Conservation (phyloP, 2,797 vertebrate species). For the Scolopax rusticola region DNA sequence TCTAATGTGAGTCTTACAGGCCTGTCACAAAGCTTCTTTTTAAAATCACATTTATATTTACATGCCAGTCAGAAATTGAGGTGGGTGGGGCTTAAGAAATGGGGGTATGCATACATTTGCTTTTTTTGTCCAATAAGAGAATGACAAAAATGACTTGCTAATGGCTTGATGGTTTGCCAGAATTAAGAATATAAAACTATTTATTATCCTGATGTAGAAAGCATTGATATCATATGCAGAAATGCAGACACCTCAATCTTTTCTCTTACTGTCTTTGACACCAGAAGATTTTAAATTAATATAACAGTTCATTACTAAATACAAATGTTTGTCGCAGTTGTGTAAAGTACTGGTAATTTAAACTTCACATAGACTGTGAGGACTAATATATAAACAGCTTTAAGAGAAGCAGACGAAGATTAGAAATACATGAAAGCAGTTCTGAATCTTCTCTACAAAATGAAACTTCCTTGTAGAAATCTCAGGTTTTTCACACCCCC, state of each 20-base stretch:
- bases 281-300: background rate
- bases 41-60: background rate
- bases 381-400: background rate
- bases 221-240: background rate
- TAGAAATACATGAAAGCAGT: background rate
- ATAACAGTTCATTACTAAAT: background rate
- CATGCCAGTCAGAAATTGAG: background rate
- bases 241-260: background rate
- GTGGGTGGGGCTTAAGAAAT: background rate
- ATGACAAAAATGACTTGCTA: background rate
- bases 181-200: background rate
- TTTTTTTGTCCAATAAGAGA: background rate
- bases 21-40: background rate
- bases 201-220: background rate
- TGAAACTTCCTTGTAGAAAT: background rate
- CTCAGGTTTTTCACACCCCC: background rate
- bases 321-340: background rate
- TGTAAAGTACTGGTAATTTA: background rate
- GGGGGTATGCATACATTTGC: background rate
- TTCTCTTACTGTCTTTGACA: background rate
- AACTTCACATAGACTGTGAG: background rate
- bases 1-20: background rate
- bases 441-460: background rate
- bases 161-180: background rate
- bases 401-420: background rate